Percentiles rank a stretch among this genome's conserved stretches.
Evolutionary conservation across 2,797 vertebrate species (phyloP).

Genomic region (Acestrorhynchus altus): DNA sequence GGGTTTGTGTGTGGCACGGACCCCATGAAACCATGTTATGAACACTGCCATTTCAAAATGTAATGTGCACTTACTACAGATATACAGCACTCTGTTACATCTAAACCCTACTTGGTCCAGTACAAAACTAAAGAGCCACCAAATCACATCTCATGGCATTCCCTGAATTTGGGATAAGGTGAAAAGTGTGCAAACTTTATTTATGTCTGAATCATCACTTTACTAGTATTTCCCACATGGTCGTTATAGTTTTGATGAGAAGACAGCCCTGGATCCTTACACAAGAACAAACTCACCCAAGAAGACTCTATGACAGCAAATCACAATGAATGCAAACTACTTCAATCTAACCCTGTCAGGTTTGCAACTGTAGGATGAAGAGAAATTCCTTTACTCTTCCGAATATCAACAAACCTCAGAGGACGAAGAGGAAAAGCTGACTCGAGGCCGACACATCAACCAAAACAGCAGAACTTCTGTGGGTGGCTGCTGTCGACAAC

Average conservation of each 20-base stretch:
- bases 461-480: slow-evolving; percentile 19
- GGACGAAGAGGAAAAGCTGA: background rate
- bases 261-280: background rate
- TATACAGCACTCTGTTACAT: too few relatives aligned
- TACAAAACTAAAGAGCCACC: too few relatives aligned
- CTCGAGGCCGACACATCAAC: background rate
- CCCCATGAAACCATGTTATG: too few relatives aligned
- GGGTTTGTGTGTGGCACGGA: too few relatives aligned
- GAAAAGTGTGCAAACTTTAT: background rate
- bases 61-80: too few relatives aligned
- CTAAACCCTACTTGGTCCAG: too few relatives aligned
- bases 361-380: background rate
- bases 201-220: too few relatives aligned
- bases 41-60: too few relatives aligned
- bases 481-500: slow-evolving; percentile 25
- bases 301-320: slow-evolving; percentile 8
- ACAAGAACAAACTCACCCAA: background rate
- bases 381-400: background rate
- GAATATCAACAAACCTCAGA: slow-evolving; percentile 11
- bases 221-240: background rate
- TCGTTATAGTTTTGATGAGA: background rate
- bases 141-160: background rate
- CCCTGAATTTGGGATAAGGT: background rate
- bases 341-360: background rate
- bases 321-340: slow-evolving; percentile 5